These are phyloP conservation scores for Hirtodrosophila alboralis DNA, from an alignment of 2,888 invertebrate species.

Conservation along the genomic window DNA sequence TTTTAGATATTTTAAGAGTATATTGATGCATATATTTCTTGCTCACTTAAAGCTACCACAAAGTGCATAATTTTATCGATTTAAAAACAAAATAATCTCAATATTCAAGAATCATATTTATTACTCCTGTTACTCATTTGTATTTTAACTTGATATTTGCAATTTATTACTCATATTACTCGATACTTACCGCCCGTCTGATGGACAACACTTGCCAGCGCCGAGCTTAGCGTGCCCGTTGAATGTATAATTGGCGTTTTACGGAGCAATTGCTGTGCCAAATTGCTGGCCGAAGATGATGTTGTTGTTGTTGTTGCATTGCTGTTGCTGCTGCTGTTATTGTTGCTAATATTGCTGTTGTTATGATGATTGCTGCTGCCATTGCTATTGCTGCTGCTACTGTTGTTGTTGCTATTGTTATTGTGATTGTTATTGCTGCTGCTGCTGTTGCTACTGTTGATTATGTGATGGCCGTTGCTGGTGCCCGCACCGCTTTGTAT, in stretches of 20 bases:
- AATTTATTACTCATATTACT: not conserved
- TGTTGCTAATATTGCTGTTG: slow-evolving; percentile 34
- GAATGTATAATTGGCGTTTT: slow-evolving; percentile 82
- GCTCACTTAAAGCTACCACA: too few relatives aligned
- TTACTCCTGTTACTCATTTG: too few relatives aligned
- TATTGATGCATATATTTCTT: too few relatives aligned
- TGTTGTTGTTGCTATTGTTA: slow-evolving; percentile 15
- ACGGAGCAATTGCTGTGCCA: slow-evolving; percentile 78
- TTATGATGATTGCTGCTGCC: slow-evolving; percentile 6
- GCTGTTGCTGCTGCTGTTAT: slow-evolving; percentile 17
- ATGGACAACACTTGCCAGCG: slow-evolving; percentile 78
- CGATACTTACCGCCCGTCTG: slow-evolving; percentile 76
- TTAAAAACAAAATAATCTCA: too few relatives aligned
- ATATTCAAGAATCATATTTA: too few relatives aligned
- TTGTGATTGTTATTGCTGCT: slow-evolving; percentile 15
- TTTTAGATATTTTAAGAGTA: too few relatives aligned
- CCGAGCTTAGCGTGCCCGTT: slow-evolving; percentile 73
- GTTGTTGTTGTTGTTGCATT: slow-evolving; percentile 25
- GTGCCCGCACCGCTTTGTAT: slow-evolving; percentile 77
- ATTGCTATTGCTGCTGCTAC: slow-evolving; percentile 17
- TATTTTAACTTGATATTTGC: not conserved
- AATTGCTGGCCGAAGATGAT: slow-evolving; percentile 33
- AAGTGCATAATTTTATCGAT: too few relatives aligned
- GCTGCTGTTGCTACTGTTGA: slow-evolving; percentile 32
- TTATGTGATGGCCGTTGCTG: slow-evolving; percentile 74